phyloP scores from a whole-genome alignment of 2,113 vertebrate species.

The Fulmarus glacialis region DNA sequence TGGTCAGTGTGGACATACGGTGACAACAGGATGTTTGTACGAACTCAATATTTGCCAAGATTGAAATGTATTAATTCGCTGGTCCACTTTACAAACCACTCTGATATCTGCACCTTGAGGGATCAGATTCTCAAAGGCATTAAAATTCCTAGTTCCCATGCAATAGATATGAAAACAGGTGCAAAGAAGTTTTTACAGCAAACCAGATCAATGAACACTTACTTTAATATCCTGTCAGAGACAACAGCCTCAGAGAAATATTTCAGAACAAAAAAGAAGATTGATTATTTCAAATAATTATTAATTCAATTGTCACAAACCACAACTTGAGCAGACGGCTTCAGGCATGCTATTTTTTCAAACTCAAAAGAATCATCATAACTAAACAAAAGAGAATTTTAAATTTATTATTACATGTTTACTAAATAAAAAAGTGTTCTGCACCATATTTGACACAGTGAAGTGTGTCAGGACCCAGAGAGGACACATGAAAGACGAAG shows the following conservation, averaged over 20 bases:
- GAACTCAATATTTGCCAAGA: neutral
- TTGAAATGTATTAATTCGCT: neutral
- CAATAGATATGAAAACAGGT: neutral
- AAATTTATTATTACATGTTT: neutral
- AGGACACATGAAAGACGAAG: neutral
- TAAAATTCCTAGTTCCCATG: neutral
- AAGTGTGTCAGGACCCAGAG: neutral
- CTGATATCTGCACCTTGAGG: neutral
- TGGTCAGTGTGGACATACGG: neutral
- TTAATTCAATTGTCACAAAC: neutral
- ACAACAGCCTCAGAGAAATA: neutral
- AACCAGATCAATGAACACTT: neutral
- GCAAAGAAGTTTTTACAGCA: neutral
- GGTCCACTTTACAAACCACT: neutral
- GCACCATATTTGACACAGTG: neutral
- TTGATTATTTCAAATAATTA: neutral
- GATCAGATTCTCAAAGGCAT: neutral
- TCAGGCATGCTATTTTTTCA: neutral
- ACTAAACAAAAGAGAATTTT: neutral
- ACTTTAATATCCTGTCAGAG: neutral
- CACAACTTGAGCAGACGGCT: neutral
- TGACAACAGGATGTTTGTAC: neutral
- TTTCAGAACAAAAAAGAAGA: neutral
- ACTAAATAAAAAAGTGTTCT: neutral
- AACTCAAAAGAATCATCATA: neutral